Base-by-base conservation (phyloP, 1,140 invertebrate genomes). In the Contarinia nasturtii region DNA sequence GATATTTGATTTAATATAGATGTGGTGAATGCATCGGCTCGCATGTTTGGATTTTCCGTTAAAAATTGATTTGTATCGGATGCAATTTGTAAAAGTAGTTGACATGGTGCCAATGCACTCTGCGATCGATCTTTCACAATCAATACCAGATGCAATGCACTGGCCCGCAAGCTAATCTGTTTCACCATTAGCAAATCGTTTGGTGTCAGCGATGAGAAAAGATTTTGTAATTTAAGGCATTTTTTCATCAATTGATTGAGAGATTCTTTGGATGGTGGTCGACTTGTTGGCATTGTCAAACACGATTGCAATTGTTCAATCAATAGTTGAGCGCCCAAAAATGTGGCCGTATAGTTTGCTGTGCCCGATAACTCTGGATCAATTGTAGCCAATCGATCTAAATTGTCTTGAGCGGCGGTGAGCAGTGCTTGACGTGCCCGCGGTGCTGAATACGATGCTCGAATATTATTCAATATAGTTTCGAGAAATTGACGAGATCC, bases 311-410 rank as follows among this genome's bases (percentile, higher is more conserved):
- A 53, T 42, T 63, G 63, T 44, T 62, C 58, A 44, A 69, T 63
- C 43, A 76, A 67, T 14, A 78, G 60, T 54, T 79, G 77, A 36
- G 70, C 71, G 33, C 74, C 73, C 46, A 92, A 80, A 53, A 86
- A 92, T 19, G 89, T 66, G 27, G 82, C 77, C 33, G 83, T 79
- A 65, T 93, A 93, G 57, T 84, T 78, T 0, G 88, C 86, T 1
- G 86, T 79, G 2, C 88, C 85, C 44, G 82, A 77, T 56, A 89
- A 77, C 15, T 70, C 68, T 17, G 76, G 71, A 66, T 94, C 89
- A 65, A 94, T 83, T 64, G 86, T 77, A n/a, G 83, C 76, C n/a
- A 91, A 59, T 49, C 73, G 70, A 54, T 73, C 70, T 7, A 87
- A 68, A 60, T 86, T 82, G 18, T 77, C 70, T 49, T 80, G 77